These are phyloP conservation scores for Cheilosia vulpina DNA, from an alignment of 2,888 invertebrate species.

Conservation along the genomic window DNA sequence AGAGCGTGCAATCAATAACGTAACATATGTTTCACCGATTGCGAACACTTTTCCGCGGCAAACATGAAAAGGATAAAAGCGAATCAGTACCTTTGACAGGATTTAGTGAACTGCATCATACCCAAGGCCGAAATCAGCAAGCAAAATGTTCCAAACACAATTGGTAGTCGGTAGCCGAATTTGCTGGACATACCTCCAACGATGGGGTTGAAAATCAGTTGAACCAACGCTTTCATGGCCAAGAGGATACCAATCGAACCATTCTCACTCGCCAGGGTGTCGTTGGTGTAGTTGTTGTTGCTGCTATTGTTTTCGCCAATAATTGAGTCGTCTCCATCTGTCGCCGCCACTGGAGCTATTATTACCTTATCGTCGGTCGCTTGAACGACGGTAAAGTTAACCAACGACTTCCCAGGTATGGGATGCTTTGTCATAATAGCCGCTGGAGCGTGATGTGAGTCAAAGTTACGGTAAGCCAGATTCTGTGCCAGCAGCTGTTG, in stretches of 20 bases:
- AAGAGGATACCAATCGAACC: constrained; percentile 88
- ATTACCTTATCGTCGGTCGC: constrained; percentile 77
- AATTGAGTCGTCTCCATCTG: constrained; percentile 48
- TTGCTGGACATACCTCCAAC: constrained; percentile 88
- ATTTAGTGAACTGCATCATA: constrained; percentile 82
- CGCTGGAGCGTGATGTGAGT: constrained; percentile 76
- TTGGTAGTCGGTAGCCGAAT: constrained; percentile 88
- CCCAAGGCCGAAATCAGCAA: constrained; percentile 88
- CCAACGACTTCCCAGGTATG: constrained; percentile 82
- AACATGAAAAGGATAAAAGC: constrained; percentile 60
- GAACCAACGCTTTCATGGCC: constrained; percentile 92
- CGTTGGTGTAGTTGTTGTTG: constrained; percentile 64
- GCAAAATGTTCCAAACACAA: constrained; percentile 88
- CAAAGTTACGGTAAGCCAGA: constrained; percentile 80
- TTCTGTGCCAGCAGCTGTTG: constrained; percentile 78
- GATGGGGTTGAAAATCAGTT: constrained; percentile 90
- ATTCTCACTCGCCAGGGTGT: constrained; percentile 85
- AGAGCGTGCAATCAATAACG: constrained; percentile 89
- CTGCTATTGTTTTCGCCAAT: constrained; percentile 44
- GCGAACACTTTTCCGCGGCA: constrained; percentile 87
- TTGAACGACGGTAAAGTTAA: constrained; percentile 80
- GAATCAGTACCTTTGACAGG: constrained; percentile 46
- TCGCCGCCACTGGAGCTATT: constrained; percentile 65
- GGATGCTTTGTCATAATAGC: constrained; percentile 82
- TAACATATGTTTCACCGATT: constrained; percentile 88